Base-by-base conservation (phyloP, 2,113 vertebrate species). In the Ia io region DNA sequence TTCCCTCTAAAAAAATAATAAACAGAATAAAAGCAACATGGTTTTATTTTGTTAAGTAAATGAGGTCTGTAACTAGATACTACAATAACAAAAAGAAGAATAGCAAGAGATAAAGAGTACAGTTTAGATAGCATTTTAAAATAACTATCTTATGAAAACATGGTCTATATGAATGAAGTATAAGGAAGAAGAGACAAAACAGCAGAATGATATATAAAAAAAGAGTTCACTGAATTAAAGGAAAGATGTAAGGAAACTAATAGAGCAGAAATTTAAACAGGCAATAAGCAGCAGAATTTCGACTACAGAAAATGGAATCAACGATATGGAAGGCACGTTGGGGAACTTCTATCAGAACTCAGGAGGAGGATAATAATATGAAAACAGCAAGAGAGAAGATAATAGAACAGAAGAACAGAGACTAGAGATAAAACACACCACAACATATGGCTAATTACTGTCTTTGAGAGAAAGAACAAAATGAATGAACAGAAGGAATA, bases 11-110 rank as follows among this genome's bases (percentile, higher is more conserved):
- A 94, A 73, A 76, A 65, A 77, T 42, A 92, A 91, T 23, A 49
- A 88, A 61, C 40, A 73, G 6, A 49, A 80, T 80, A 82, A 82
- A 87, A 76, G 56, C 16, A 65, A 40, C 16, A 78, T 10, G 12
- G 61, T 69, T 78, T 93, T 47, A 93, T 40, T 92, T 37, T 47
- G 23, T 42, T 53, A 90, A 49, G 61, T 71, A 71, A 61, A 74
- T 40, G 14, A 10, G 47, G 0, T 65, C 16, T 84, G 23, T 47
- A 80, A 83, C 77, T 37, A 90, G 30, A 69, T 69, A 88, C 83
- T 42, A 79, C 32, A 90, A 32, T 53, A 88, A 73, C 63, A 77
- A 90, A 79, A 93, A 51, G 8, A 86, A 93, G 85, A 83, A 88
- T 5, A 82, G 32, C 40, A 86, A 79, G 85, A 40, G 30, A 77